Base-by-base conservation (phyloP, 2,113 vertebrate species). In the Plotosus lineatus region DNA sequence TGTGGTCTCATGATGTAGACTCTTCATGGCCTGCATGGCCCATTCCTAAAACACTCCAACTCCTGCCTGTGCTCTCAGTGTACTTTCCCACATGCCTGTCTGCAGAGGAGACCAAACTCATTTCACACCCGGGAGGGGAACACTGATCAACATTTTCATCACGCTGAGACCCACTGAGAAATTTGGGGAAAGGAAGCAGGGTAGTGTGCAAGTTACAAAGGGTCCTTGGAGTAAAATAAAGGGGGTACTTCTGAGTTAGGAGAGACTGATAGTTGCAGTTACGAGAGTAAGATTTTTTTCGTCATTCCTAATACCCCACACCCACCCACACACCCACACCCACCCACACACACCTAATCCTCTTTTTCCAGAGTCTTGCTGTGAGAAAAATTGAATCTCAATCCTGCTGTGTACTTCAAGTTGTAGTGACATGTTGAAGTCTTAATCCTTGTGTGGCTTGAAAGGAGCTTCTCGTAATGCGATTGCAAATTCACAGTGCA, bases 51-150 rank as follows among this genome's bases (percentile, higher is more conserved):
- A 48, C 12, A 61, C 14, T 42, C 40, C 36, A n/a, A 61, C 28
- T 77, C 75, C 53, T 76, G 60, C 28, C 15, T 69, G n/a, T 11
- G 21, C 42, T 78, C 53, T 82, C 38, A 17, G 61, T 26, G 46
- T 53, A 53, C 83, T 88, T 79, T 79, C 86, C 77, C 83, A 86
- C 83, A 74, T 36, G 33, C 65, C 77, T 63, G 56, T 73, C 72
- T 71, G 82, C 78, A 88, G 88, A 88, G 88, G 86, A 90, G 89
- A 81, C 88, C 33, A n/a, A 0, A 61, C 81, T 72, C 33, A 77
- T 86, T 89, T 88, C 83, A 65, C 53, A 71, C 82, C 84, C 38
- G 28, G 55, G 48, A 55, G 72, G 53, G 75, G 77, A 85, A 82
- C 55, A 77, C 48, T 68, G 84, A 71, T 86, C 75, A 68, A 31